Base-by-base conservation (phyloP, 2,113 vertebrate species). In the Siphamia tubifer region DNA sequence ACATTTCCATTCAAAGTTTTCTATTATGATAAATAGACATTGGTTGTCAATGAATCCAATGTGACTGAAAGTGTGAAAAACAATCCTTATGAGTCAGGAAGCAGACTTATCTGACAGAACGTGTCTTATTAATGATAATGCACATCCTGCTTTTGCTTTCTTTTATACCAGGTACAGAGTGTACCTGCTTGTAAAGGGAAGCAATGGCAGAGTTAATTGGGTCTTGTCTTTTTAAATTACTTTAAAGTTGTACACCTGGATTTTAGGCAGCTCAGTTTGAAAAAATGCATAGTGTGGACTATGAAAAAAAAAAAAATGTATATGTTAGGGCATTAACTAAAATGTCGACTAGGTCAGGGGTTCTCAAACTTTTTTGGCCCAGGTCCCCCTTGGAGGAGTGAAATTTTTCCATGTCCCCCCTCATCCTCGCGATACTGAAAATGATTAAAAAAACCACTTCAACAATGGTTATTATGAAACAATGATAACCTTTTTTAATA, bases 221-320 rank as follows among this genome's bases (percentile, higher is more conserved):
- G 68, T 48, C 51, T 64, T 56, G 58, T 73, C 62, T 66, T 23
- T 32, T 70, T 69, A 65, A 52, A 72, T 75, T 48, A 39, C 19
- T 45, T 63, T 49, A 62, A 73, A 55, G 21, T 47, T 38, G 28
- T 64, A 38, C 17, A 57, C 66, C 64, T 47, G 34, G 56, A 58
- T 62, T 72, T 63, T 48, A 25, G 54, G 47, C 13, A 53, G 17
- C 48, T 62, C 42, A 65, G 36, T 54, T 52, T n/a, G n/a, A n/a
- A n/a, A n/a, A n/a, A n/a, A n/a, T n/a, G n/a, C n/a, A n/a, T 19
- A n/a, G n/a, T n/a, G n/a, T n/a, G n/a, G n/a, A n/a, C n/a, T n/a
- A n/a, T n/a, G n/a, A n/a, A n/a, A n/a, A n/a, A n/a, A n/a, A n/a
- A n/a, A n/a, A n/a, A n/a, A n/a, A n/a, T n/a, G n/a, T n/a, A n/a